Evolutionary conservation across 2,113 vertebrate species (phyloP), one percentile per base, ranked within the genome.

Genomic region (Pangasianodon hypophthalmus): DNA sequence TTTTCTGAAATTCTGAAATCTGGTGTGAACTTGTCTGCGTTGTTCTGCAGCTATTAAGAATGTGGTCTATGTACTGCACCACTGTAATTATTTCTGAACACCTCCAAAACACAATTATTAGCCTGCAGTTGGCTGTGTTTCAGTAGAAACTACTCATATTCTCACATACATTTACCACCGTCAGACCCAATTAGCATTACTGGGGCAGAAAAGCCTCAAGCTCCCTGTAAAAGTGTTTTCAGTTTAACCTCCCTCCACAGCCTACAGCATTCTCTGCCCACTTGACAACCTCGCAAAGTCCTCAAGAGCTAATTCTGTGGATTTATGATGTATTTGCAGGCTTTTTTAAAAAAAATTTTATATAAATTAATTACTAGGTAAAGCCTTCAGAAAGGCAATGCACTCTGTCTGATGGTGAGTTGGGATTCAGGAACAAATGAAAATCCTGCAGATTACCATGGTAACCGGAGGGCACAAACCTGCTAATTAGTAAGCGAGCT

Each of bases 381-480:
- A 88, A 86, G 50, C 10, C 24, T 44, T 73, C 29, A 50, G 79
- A 58, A 3, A 77, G 71, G 50, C 18, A n/a, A 41, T 21, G 44
- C 48, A 18, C 26, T 32, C 18, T 7, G 48, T 50, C 9, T 48
- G 73, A 90, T 37, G 14, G 21, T 71, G 50, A 84, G 87, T 52
- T 80, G 54, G 62, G 24, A 60, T 88, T 50, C 85, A 18, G 79
- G 56, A 90, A 75, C 71, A 90, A 77, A 88, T 85, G 52, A 69
- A 88, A 89, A 50, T 37, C 32, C 87, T 60, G 64, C 19, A 41
- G 37, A 52, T 91, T 88, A 85, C 77, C 52, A 85, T 84, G 80
- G 87, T 37, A 88, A 92, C 87, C 48, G 29, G 62, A 50, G 2
- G 52, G 32, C 48, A 1, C 58, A 84, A 87, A 81, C 62, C 87